Evolutionary conservation across 2,888 invertebrate genomes (phyloP).

Genomic region (Rhingia rostrata): DNA sequence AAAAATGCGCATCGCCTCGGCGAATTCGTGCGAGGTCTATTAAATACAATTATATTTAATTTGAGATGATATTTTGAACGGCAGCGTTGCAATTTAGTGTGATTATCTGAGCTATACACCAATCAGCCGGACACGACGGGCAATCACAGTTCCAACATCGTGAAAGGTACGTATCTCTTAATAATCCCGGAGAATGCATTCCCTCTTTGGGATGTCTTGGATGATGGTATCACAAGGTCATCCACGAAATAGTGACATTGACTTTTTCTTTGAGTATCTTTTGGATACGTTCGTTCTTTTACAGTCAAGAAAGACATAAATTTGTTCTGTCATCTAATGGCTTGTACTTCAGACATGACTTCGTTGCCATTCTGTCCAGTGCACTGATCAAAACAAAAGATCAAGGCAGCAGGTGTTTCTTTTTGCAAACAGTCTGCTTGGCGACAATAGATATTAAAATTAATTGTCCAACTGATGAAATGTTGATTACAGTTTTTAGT

Average conservation of each 20-base stretch:
- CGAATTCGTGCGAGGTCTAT: conserved; percentile 32
- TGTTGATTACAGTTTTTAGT: not conserved
- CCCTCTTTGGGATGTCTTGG: not conserved
- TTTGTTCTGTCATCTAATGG: not conserved
- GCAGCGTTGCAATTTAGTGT: conserved; percentile 14
- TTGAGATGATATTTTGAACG: conserved; percentile 40
- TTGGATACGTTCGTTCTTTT: not conserved
- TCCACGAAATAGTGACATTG: not conserved
- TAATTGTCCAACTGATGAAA: not conserved
- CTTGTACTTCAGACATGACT: not conserved
- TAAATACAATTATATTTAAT: conserved; percentile 55
- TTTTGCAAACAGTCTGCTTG: not conserved
- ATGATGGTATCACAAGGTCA: conserved; percentile 32
- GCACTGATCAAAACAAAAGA: not conserved
- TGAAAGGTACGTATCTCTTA: conserved; percentile 15
- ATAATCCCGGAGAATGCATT: conserved; percentile 29
- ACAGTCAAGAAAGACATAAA: too few relatives aligned
- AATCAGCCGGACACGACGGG: not conserved
- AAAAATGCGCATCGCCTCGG: conserved; percentile 7
- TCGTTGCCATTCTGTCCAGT: too few relatives aligned
- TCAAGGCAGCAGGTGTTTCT: not conserved
- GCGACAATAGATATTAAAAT: conserved; percentile 7
- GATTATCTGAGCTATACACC: conserved; percentile 25
- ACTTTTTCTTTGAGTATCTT: not conserved
- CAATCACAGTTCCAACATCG: not conserved